Percentiles rank a stretch among this genome's conserved stretches.
Conservation (phyloP, 2,797 vertebrate genomes). For the Chiroxiphia lanceolata region DNA sequence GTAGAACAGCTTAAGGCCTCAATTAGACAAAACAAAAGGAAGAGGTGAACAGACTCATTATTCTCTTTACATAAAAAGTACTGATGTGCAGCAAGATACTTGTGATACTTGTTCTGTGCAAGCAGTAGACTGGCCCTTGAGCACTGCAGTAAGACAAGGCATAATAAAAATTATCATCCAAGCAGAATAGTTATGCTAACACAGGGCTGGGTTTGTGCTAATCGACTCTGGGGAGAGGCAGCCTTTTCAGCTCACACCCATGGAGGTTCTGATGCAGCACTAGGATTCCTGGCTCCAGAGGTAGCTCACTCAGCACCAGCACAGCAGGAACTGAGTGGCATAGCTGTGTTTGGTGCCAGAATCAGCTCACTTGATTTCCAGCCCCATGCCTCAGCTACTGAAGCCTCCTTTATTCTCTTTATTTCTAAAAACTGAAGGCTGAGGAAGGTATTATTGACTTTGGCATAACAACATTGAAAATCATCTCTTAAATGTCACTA, state of each 20-base stretch:
- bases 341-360: not conserved
- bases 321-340: rapidly evolving
- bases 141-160: not conserved
- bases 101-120: not conserved
- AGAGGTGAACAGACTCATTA: not conserved
- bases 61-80: not conserved
- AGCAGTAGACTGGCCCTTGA: not conserved
- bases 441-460: not conserved
- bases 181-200: not conserved
- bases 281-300: not conserved
- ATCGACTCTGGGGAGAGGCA: not conserved
- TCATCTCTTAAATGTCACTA: not conserved
- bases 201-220: not conserved
- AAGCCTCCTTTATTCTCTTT: not conserved
- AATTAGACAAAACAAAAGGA: not conserved
- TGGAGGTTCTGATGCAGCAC: constrained; percentile 19
- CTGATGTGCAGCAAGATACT: not conserved
- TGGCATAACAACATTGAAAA: not conserved
- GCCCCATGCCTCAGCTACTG: not conserved
- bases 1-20: not conserved
- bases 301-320: not conserved
- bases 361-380: not conserved
- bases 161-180: not conserved
- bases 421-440: not conserved
- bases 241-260: constrained; percentile 10